Percentiles rank a stretch among this genome's conserved stretches.
Conservation (phyloP, 2,888 invertebrate species). For the Cataglyphis cursor region DNA sequence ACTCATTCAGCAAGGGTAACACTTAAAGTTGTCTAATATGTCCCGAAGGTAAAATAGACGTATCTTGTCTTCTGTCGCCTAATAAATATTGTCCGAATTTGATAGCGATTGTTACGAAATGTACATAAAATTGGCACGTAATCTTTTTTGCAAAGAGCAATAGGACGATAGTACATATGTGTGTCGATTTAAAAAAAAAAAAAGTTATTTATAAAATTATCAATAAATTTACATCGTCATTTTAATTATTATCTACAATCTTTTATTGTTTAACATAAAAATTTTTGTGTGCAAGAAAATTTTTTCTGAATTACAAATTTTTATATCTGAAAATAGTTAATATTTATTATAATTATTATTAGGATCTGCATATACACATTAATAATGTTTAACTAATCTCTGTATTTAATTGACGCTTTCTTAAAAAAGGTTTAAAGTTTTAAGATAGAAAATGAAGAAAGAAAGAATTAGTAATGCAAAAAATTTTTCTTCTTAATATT, state of each 20-base stretch:
- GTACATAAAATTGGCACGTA: not conserved
- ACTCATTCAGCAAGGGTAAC: conserved; percentile 67
- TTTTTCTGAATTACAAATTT: not conserved
- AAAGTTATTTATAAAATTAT: not conserved
- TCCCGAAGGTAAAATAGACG: not conserved
- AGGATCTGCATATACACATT: not conserved
- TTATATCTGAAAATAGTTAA: not conserved
- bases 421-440: not conserved
- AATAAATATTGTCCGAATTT: not conserved
- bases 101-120: not conserved
- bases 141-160: not conserved
- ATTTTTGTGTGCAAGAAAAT: not conserved
- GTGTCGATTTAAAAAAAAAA: not conserved
- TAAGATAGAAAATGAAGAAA: not conserved
- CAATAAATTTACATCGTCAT: not conserved
- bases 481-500: not conserved
- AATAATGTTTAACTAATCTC: not conserved
- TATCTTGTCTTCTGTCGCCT: not conserved
- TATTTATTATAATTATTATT: not conserved
- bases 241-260: not conserved
- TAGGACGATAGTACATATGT: not conserved
- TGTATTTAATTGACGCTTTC: not conserved
- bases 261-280: not conserved
- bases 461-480: not conserved
- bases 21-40: conserved; percentile 54